Percentiles rank a stretch among this genome's conserved stretches.
phyloP scores from a whole-genome alignment of 2,888 invertebrate genomes.

The Agrotis puta region DNA sequence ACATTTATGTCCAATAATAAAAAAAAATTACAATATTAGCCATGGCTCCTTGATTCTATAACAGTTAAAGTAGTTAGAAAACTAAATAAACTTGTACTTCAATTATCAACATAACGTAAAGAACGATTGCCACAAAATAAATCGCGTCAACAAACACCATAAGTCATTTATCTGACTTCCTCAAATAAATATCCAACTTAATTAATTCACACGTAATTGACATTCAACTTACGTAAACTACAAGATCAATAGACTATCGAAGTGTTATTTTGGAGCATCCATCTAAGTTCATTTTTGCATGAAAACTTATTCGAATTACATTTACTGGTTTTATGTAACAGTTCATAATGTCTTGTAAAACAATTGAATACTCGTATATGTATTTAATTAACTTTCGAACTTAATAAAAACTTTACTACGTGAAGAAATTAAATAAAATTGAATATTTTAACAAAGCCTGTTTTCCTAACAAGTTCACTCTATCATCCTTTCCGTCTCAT shows the following conservation, averaged over 20 bases:
- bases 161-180: conserved; percentile 13
- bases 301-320: not conserved
- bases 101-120: not conserved
- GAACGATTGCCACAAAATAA: not conserved
- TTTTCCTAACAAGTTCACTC: too few relatives aligned
- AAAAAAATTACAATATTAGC: too few relatives aligned
- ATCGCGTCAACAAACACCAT: not conserved
- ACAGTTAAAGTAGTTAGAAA: not conserved
- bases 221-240: conserved; percentile 26
- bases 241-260: not conserved
- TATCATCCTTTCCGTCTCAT: too few relatives aligned
- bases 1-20: too few relatives aligned
- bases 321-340: not conserved
- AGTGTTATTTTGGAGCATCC: conserved; percentile 5
- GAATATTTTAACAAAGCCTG: not conserved
- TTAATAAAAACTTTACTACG: too few relatives aligned
- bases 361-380: too few relatives aligned
- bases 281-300: not conserved
- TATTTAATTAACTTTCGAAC: not conserved
- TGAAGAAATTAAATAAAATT: too few relatives aligned
- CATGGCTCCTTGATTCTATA: too few relatives aligned
- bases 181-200: conserved; percentile 18
- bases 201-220: conserved; percentile 35
- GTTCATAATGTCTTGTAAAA: not conserved
- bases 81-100: not conserved